A percentile compares a stretch with the other conserved stretches of the same genome.
These are phyloP conservation scores for Choloepus didactylus DNA, from an alignment of 2,797 vertebrate species.

Conservation along the genomic window DNA sequence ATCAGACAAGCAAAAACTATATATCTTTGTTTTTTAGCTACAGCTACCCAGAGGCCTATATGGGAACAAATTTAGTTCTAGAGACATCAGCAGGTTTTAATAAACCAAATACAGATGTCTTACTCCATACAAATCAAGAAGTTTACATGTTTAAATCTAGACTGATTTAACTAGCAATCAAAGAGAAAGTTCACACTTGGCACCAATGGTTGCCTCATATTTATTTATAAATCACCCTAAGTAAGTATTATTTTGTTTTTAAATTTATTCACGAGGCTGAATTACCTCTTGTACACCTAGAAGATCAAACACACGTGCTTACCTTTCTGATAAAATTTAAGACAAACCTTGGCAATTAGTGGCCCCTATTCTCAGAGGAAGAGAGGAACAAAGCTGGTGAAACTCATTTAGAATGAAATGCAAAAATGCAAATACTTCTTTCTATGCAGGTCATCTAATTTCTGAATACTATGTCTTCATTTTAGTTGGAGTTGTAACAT, in stretches of 20 bases:
- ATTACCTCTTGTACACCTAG: conserved; percentile 78
- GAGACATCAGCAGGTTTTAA: conserved; percentile 89
- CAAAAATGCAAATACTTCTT: background rate
- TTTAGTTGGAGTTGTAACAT: conserved; percentile 60
- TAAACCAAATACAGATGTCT: conserved; percentile 89
- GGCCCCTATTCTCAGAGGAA: conserved; percentile 56
- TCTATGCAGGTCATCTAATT: background rate
- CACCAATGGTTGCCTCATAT: conserved; percentile 84
- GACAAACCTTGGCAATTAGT: conserved; percentile 77
- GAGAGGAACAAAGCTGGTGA: conserved; percentile 20
- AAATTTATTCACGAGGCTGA: conserved; percentile 82
- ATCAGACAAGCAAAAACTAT: conserved; percentile 83
- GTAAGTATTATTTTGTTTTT: conserved; percentile 86
- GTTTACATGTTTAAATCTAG: conserved; percentile 89
- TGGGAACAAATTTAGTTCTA: conserved; percentile 85
- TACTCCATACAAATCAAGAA: conserved; percentile 86
- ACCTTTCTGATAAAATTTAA: conserved; percentile 77
- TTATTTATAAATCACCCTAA: conserved; percentile 88
- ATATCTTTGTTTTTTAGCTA: conserved; percentile 84
- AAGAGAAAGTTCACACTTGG: conserved; percentile 86
- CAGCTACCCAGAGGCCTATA: conserved; percentile 86
- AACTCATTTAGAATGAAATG: conserved; percentile 66
- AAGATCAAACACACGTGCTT: conserved; percentile 64
- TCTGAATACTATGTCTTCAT: background rate
- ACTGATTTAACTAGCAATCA: conserved; percentile 88